These are phyloP conservation scores for Drosophila oshimai DNA, from an alignment of 1,140 invertebrate genomes.

Conservation along the genomic window DNA sequence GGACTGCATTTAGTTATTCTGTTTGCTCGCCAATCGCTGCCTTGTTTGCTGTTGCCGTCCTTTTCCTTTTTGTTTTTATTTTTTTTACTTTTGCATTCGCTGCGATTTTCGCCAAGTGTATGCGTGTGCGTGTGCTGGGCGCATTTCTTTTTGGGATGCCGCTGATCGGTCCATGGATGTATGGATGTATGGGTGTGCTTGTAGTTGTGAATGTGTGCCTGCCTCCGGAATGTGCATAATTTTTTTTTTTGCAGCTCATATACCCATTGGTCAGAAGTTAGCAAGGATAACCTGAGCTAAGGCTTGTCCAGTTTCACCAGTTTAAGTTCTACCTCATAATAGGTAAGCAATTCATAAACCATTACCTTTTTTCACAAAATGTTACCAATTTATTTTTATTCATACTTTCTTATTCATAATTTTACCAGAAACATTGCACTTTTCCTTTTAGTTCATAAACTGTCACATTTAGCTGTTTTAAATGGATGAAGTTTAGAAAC, in stretches of 20 bases:
- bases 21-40: constrained; percentile 62
- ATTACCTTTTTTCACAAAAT: too few species aligned
- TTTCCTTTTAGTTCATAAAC: too few species aligned
- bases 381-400: too few species aligned
- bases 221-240: constrained; percentile 73
- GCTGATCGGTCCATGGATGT: constrained; percentile 37
- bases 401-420: too few species aligned
- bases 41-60: constrained; percentile 41
- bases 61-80: constrained; percentile 25
- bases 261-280: not conserved
- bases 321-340: too few species aligned
- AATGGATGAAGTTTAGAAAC: too few species aligned
- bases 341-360: too few species aligned
- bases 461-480: too few species aligned
- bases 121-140: constrained; percentile 44
- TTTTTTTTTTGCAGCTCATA: constrained; percentile 30
- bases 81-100: constrained; percentile 46
- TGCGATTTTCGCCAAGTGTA: constrained; percentile 47
- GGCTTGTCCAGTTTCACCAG: too few species aligned
- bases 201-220: constrained; percentile 8
- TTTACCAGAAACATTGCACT: too few species aligned
- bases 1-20: constrained; percentile 68
- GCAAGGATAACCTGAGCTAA: not conserved
- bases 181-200: constrained; percentile 1
- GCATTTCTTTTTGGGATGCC: constrained; percentile 77